Evolutionary conservation across 1,140 invertebrate genomes (phyloP).

Genomic region (Micrasema minimum): DNA sequence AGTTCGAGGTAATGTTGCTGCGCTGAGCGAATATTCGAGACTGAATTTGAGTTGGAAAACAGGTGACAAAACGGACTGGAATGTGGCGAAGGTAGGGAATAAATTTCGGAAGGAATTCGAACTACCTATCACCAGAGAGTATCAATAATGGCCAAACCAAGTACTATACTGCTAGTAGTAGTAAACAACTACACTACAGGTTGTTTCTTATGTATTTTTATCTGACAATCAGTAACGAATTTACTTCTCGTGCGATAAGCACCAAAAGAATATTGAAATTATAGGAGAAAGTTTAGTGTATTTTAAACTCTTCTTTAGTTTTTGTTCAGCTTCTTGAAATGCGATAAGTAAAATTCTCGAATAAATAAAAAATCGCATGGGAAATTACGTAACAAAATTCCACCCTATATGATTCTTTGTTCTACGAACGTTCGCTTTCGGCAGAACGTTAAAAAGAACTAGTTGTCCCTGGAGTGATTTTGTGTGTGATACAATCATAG

Average conservation of each 20-base stretch:
- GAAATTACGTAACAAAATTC: constrained; percentile 52
- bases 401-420: constrained; percentile 46
- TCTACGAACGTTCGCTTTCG: constrained; percentile 38
- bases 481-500: constrained; percentile 28
- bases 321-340: constrained; percentile 1
- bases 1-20: too few relatives aligned
- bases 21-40: too few relatives aligned
- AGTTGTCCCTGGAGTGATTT: constrained; percentile 9
- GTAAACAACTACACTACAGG: constrained; percentile 1
- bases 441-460: constrained; percentile 29
- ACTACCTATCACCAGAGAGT: too few relatives aligned
- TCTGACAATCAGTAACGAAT: constrained; percentile 3
- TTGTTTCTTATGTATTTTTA: constrained; percentile 2
- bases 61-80: too few relatives aligned
- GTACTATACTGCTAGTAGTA: constrained; percentile 26
- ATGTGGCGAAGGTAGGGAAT: too few relatives aligned
- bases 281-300: too few relatives aligned
- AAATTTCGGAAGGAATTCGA: too few relatives aligned
- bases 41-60: too few relatives aligned
- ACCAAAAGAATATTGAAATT: too few relatives aligned
- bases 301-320: constrained; percentile 17
- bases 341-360: constrained; percentile 11
- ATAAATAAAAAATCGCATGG: constrained; percentile 51
- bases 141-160: too few relatives aligned
- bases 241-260: constrained; percentile 44